phyloP scores from a whole-genome alignment of 2,888 invertebrate genomes.

The Lasioglossum malachurum region DNA sequence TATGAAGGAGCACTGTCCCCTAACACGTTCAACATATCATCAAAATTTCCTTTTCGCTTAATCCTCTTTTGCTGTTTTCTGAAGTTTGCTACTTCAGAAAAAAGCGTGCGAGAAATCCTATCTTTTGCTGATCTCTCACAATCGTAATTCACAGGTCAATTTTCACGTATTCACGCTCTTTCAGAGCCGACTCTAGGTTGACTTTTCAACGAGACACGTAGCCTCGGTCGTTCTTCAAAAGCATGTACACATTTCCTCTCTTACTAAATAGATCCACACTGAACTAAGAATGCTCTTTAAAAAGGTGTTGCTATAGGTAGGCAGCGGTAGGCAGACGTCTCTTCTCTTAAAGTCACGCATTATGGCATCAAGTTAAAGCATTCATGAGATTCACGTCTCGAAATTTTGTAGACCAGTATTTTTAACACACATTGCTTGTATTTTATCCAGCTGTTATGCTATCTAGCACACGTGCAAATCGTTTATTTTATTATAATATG shows the following conservation, averaged over 20 bases:
- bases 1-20: too few relatives aligned
- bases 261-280: slow-evolving; percentile 30
- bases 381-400: slow-evolving; percentile 7
- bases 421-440: background rate
- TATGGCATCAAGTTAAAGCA: slow-evolving; percentile 15
- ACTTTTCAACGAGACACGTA: slow-evolving; percentile 3
- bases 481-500: background rate
- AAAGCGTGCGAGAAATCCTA: background rate
- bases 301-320: slow-evolving; percentile 37
- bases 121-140: background rate
- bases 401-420: background rate
- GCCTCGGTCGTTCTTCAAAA: slow-evolving; percentile 21
- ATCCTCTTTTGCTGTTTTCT: too few relatives aligned
- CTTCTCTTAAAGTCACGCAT: slow-evolving; percentile 3
- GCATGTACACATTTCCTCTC: slow-evolving; percentile 16
- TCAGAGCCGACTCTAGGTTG: slow-evolving; percentile 10
- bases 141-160: slow-evolving; percentile 31
- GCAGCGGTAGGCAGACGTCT: slow-evolving; percentile 7
- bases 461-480: background rate
- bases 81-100: background rate
- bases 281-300: slow-evolving; percentile 18
- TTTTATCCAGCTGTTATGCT: background rate
- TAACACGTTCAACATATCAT: too few relatives aligned
- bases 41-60: too few relatives aligned
- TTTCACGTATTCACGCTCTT: slow-evolving; percentile 43